Evolutionary conservation across 1,140 invertebrate species (phyloP).

Genomic region (Aphis gossypii): DNA sequence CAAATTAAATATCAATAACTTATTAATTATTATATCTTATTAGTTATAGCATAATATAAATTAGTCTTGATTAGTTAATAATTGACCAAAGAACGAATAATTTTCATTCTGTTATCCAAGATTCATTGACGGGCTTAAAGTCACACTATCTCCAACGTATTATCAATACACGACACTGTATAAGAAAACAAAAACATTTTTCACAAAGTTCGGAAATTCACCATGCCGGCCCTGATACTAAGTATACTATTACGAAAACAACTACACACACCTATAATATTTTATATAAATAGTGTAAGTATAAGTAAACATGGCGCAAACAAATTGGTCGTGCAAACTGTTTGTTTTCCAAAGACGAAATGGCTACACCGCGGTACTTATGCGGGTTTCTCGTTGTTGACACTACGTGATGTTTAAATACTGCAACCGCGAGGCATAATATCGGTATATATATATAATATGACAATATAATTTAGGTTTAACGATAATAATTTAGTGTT

Average conservation of each 20-base stretch:
- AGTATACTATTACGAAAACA: background rate
- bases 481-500: background rate
- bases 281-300: background rate
- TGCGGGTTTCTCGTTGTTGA: background rate
- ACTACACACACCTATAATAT: background rate
- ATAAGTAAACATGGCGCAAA: background rate
- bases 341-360: conserved; percentile 10
- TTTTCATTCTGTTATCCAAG: background rate
- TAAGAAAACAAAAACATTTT: background rate
- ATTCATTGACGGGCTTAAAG: background rate
- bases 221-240: background rate
- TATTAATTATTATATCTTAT: background rate
- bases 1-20: background rate
- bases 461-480: background rate
- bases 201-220: background rate
- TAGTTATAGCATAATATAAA: background rate
- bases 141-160: background rate
- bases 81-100: background rate
- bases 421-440: background rate
- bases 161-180: background rate
- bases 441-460: background rate
- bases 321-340: conserved; percentile 3
- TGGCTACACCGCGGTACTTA: background rate
- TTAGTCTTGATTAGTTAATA: background rate
- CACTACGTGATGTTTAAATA: conserved; percentile 22